Percentiles rank a stretch among this genome's conserved stretches.
These are phyloP conservation scores for Entomobrya proxima DNA, from an alignment of 2,888 invertebrate genomes.

Conservation along the genomic window DNA sequence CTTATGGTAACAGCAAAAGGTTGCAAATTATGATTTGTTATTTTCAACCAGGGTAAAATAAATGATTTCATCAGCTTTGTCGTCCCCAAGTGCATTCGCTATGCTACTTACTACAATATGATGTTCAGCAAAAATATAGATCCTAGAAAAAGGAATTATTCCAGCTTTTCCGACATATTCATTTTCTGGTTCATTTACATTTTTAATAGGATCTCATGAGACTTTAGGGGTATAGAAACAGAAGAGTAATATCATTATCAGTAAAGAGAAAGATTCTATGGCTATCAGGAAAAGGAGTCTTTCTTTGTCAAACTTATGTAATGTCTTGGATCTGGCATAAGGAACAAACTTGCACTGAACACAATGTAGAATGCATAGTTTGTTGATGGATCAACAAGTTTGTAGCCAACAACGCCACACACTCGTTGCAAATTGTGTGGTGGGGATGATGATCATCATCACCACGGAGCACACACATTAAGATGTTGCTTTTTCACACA, in stretches of 20 bases:
- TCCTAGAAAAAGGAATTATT: too few relatives aligned
- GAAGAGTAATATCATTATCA: too few relatives aligned
- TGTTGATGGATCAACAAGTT: constrained; percentile 37
- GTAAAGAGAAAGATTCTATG: too few relatives aligned
- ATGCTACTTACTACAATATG: too few relatives aligned
- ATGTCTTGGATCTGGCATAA: too few relatives aligned
- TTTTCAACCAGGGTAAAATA: constrained; percentile 26
- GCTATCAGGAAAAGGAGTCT: too few relatives aligned
- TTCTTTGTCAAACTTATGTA: too few relatives aligned
- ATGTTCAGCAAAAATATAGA: too few relatives aligned
- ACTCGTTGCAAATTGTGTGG: constrained; percentile 20
- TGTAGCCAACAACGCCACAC: constrained; percentile 29
- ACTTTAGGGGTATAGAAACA: too few relatives aligned
- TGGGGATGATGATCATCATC: constrained; percentile 38
- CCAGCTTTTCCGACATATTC: too few relatives aligned
- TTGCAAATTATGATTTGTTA: constrained; percentile 48
- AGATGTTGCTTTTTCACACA: constrained; percentile 6
- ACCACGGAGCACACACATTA: constrained; percentile 23
- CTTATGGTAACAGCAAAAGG: constrained; percentile 29
- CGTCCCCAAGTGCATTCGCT: too few relatives aligned
- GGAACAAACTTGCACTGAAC: background rate
- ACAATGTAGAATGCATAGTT: background rate
- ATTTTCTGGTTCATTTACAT: constrained; percentile 64
- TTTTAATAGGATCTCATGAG: too few relatives aligned
- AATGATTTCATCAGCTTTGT: constrained; percentile 63